phyloP scores from a whole-genome alignment of 1,140 invertebrate species.

The Prorops nasuta region DNA sequence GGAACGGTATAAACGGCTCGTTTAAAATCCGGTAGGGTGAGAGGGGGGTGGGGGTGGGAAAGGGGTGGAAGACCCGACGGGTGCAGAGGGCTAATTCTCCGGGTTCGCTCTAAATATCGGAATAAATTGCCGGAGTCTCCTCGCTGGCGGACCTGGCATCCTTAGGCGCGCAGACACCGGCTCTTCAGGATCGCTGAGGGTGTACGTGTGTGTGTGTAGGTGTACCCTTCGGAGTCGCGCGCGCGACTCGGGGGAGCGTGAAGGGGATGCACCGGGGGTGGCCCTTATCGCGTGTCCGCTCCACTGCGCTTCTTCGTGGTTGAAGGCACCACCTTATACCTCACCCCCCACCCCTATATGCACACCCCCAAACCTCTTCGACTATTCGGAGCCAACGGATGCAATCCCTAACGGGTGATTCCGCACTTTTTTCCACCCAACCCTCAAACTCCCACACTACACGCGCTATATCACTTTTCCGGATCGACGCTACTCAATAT shows the following conservation, averaged over 20 bases:
- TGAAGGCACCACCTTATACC: conserved; percentile 36
- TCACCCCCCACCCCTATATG: conserved; percentile 14
- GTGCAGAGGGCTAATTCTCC: conserved; percentile 39
- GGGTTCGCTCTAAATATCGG: conserved; percentile 46
- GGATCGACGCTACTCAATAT: no score
- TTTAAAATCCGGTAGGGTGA: conserved; percentile 40
- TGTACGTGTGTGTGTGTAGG: no score
- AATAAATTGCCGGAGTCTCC: conserved; percentile 46
- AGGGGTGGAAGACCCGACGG: neutral
- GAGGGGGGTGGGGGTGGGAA: neutral
- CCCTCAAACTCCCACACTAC: no score
- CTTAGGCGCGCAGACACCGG: neutral
- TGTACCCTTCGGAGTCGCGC: conserved; percentile 23
- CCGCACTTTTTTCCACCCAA: conserved; percentile 18
- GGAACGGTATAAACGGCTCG: conserved; percentile 37
- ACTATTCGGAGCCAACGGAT: conserved; percentile 29
- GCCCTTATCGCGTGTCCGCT: conserved; percentile 52
- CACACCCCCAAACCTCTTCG: conserved; percentile 13
- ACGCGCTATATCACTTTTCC: no score
- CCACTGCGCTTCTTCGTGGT: conserved; percentile 40
- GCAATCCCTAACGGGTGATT: conserved; percentile 33
- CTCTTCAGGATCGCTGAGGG: conserved; percentile 15
- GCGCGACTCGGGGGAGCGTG: conserved; percentile 12
- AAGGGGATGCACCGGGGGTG: conserved; percentile 25
- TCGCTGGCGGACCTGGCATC: neutral